Evolutionary conservation across 2,797 vertebrate genomes (phyloP), one percentile per base, ranked within the genome.

Genomic region (Eulemur rubriventer): DNA sequence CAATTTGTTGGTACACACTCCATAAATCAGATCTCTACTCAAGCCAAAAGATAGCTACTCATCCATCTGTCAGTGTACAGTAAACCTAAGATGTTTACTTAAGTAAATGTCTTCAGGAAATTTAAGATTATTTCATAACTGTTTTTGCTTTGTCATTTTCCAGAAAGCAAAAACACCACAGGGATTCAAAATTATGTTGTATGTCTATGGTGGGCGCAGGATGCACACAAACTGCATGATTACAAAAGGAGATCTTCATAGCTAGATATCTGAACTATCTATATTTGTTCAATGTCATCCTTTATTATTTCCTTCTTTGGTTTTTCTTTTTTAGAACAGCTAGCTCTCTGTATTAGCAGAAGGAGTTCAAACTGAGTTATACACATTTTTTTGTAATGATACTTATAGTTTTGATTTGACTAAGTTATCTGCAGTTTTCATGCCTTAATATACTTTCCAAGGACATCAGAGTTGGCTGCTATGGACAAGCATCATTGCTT

Each of bases 401-500:
- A 30, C 6, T n/a, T 76, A 20, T 2, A 55, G 2, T 16, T 89
- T 52, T 17, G 3, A 4, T 83, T 81, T 92, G 8, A 61, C 30
- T 82, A 95, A 76, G 61, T 81, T 73, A 67, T 75, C 82, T 63
- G 9, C 17, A 61, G 3, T 75, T 96, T 96, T 93, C 26, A 43
- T 86, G 30, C 22, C 61, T 82, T 89, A 79, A 57, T 69, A 30
- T 22, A 30, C 1, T 91, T 94, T 69, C 20, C 59, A 85, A 28
- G 43, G 16, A 59, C 24, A 48, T 65, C 24, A 52, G 5, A 38
- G 8, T 76, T 95, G 13, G 30, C 26, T 18, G 78, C 9, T 48
- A 12, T 0, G 5, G 24, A 63, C 1, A 79, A 16, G 28, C 1
- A 35, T 7, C 6, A 14, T 52, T 55, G 16, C 9, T 90, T 86